Percentiles rank a stretch among this genome's conserved stretches.
These are phyloP conservation scores for Drosophila rellima DNA, from an alignment of 2,888 invertebrate genomes.

Conservation along the genomic window DNA sequence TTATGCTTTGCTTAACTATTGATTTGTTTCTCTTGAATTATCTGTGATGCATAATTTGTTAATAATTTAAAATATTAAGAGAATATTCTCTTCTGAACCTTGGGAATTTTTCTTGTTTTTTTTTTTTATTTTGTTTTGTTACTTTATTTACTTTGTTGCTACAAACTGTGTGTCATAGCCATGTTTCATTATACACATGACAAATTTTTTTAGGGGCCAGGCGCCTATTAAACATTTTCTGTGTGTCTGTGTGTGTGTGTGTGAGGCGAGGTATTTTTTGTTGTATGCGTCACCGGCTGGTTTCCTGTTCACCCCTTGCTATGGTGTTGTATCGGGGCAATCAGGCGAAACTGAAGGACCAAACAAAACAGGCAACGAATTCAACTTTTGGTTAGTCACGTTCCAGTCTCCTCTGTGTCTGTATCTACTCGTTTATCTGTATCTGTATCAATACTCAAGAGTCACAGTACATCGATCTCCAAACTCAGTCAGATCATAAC, in stretches of 20 bases:
- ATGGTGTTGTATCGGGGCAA: constrained; percentile 12
- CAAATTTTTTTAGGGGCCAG: constrained; percentile 21
- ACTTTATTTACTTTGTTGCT: too few species aligned
- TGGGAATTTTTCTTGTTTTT: neutral
- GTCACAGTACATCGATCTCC: neutral
- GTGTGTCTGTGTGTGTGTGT: constrained; percentile 15
- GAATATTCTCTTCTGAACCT: neutral
- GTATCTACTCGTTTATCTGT: constrained; percentile 17
- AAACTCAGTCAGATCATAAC: neutral
- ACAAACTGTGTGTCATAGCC: constrained; percentile 37
- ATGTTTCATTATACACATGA: constrained; percentile 27
- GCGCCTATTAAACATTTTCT: constrained; percentile 19
- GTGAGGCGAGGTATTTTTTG: constrained; percentile 1
- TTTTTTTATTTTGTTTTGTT: neutral
- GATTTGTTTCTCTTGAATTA: neutral
- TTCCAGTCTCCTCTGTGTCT: constrained; percentile 3
- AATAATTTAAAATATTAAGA: neutral
- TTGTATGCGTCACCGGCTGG: constrained; percentile 42
- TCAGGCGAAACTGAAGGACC: constrained; percentile 42
- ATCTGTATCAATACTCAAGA: constrained; percentile 5
- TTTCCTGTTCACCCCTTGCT: constrained; percentile 24
- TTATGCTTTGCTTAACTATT: neutral
- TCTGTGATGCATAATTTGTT: neutral
- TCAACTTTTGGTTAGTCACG: constrained; percentile 35
- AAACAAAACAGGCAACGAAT: constrained; percentile 9